These are phyloP conservation scores for Clarias platycephalus DNA, from an alignment of 2,797 vertebrate genomes.

Conservation along the genomic window DNA sequence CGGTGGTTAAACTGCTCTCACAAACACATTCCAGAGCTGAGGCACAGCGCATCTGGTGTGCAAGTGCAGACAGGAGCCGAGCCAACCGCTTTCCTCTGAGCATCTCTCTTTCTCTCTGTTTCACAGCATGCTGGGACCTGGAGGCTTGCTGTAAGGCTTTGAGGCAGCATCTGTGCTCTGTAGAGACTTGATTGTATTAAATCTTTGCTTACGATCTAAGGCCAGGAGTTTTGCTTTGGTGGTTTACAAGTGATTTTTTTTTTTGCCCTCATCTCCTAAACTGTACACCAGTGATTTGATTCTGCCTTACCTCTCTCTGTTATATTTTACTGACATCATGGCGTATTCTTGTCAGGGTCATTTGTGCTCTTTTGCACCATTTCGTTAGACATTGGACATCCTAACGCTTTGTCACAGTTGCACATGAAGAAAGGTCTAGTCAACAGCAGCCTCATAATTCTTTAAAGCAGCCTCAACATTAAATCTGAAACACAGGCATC, in stretches of 20 bases:
- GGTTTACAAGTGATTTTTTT: constrained; percentile 24
- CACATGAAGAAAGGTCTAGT: constrained; percentile 7
- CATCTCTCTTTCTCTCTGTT: constrained; percentile 42
- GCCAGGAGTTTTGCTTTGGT: constrained; percentile 28
- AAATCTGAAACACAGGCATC: constrained; percentile 19
- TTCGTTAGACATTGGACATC: background rate
- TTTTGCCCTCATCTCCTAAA: background rate
- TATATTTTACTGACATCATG: background rate
- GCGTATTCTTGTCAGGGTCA: constrained; percentile 8
- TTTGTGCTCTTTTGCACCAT: constrained; percentile 14
- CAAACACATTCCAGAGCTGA: constrained; percentile 59
- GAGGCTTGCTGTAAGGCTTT: constrained; percentile 34
- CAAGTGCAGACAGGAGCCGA: constrained; percentile 58
- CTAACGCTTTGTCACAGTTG: background rate
- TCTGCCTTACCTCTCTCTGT: background rate
- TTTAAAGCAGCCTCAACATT: constrained; percentile 15
- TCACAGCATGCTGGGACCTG: constrained; percentile 39
- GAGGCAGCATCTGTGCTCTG: constrained; percentile 45
- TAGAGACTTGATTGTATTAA: constrained; percentile 45
- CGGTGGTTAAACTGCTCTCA: constrained; percentile 58
- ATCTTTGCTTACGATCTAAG: constrained; percentile 32
- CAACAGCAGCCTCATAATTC: background rate
- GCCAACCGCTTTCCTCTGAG: constrained; percentile 47
- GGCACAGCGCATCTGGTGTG: constrained; percentile 58
- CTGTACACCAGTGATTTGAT: constrained; percentile 4